A percentile compares a stretch with the other conserved stretches of the same genome.
Conservation (phyloP, 2,888 invertebrate genomes). For the Drosophila lutescens region DNA sequence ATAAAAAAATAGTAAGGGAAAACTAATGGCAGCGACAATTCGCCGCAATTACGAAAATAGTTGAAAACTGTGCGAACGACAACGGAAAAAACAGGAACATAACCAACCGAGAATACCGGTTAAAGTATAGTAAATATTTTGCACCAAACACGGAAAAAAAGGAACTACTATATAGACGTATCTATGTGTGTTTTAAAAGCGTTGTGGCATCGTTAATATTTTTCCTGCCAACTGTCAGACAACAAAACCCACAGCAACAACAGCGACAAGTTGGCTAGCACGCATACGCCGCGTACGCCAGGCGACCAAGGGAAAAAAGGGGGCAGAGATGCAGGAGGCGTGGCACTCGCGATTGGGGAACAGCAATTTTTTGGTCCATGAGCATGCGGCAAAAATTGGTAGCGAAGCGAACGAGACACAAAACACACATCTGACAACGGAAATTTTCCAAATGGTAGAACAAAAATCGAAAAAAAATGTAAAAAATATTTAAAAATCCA, state of each 20-base stretch:
- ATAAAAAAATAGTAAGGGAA: slow-evolving; percentile 8
- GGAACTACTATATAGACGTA: slow-evolving; percentile 6
- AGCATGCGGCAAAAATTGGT: slow-evolving; percentile 70
- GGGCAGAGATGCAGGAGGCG: slow-evolving; percentile 1
- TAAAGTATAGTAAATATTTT: slow-evolving; percentile 47
- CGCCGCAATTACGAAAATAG: slow-evolving; percentile 44
- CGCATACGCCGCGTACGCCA: slow-evolving; percentile 65
- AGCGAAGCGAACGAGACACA: slow-evolving; percentile 55
- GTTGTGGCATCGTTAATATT: slow-evolving; percentile 50
- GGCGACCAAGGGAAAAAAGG: slow-evolving; percentile 25
- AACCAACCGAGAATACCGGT: slow-evolving; percentile 41
- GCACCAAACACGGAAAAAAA: slow-evolving; percentile 13
- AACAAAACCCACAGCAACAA: slow-evolving; percentile 37
- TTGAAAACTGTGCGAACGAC: slow-evolving; percentile 41
- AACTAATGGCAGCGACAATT: slow-evolving; percentile 40
- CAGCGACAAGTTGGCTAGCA: slow-evolving; percentile 48
- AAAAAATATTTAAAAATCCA: background rate
- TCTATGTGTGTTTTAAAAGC: slow-evolving; percentile 30
- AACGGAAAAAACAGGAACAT: slow-evolving; percentile 67
- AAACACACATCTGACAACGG: slow-evolving; percentile 58
- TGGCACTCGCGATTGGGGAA: slow-evolving; percentile 33
- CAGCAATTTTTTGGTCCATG: slow-evolving; percentile 67
- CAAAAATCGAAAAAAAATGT: slow-evolving; percentile 37
- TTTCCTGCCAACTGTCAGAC: slow-evolving; percentile 52
- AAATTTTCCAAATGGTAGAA: slow-evolving; percentile 57